Evolutionary conservation across 2,888 invertebrate species (phyloP).

Genomic region (Cyclophora albipunctata): DNA sequence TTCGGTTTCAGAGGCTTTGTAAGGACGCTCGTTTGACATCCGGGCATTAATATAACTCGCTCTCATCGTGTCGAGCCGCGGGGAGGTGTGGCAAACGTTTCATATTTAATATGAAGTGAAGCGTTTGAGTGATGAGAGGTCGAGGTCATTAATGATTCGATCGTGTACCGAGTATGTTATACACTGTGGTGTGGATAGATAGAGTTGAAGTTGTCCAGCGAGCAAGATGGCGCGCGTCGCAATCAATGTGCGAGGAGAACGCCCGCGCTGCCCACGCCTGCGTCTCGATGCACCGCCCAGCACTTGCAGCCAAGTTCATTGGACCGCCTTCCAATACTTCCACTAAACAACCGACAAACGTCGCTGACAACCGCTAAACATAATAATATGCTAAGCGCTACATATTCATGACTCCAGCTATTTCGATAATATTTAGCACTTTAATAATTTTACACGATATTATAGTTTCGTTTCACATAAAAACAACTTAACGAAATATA

Average conservation of each 20-base stretch:
- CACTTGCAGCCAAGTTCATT: slow-evolving; percentile 49
- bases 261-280: slow-evolving; percentile 66
- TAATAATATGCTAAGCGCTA: too few relatives aligned
- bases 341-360: slow-evolving; percentile 2
- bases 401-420: slow-evolving; percentile 1
- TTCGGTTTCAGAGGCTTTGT: slow-evolving; percentile 51
- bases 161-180: too few relatives aligned
- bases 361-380: too few relatives aligned
- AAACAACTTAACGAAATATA: too few relatives aligned
- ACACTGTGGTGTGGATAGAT: slow-evolving; percentile 15
- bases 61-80: slow-evolving; percentile 1
- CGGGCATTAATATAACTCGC: slow-evolving; percentile 26
- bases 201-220: slow-evolving; percentile 43
- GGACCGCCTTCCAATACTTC: slow-evolving; percentile 36
- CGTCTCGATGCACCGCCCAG: slow-evolving; percentile 66
- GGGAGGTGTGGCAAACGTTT: too few relatives aligned
- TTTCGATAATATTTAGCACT: too few relatives aligned
- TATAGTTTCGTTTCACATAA: too few relatives aligned
- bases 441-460: too few relatives aligned
- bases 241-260: slow-evolving; percentile 60
- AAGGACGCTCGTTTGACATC: slow-evolving; percentile 38
- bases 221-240: slow-evolving; percentile 71
- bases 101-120: not conserved
- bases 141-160: too few relatives aligned
- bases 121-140: not conserved